phyloP scores from a whole-genome alignment of 2,113 vertebrate species.

The Ptilonorhynchus violaceus region DNA sequence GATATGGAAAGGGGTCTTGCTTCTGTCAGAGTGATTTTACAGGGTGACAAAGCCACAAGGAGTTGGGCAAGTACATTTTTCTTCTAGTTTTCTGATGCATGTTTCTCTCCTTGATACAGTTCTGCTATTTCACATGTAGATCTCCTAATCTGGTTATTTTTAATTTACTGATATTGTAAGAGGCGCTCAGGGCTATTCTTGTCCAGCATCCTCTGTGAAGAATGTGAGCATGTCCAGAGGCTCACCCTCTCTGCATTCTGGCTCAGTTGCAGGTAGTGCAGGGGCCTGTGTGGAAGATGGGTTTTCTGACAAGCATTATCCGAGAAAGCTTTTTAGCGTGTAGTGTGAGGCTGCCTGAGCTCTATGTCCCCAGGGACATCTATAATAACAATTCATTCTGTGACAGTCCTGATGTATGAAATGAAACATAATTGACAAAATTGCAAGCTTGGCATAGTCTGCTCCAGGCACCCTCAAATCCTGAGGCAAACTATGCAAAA shows the following conservation, averaged over 20 bases:
- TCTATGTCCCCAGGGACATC: background rate
- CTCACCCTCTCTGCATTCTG: rapidly evolving
- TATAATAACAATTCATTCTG: background rate
- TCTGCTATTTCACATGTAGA: background rate
- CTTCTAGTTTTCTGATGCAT: background rate
- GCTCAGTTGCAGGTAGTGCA: background rate
- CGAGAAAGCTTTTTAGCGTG: background rate
- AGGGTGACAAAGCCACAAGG: background rate
- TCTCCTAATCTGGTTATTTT: background rate
- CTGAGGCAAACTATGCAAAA: background rate
- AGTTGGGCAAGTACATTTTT: background rate
- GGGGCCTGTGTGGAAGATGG: background rate
- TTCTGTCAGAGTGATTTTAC: background rate
- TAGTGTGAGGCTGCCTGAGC: background rate
- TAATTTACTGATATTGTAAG: background rate
- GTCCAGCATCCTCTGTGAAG: background rate
- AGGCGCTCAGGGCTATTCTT: rapidly evolving
- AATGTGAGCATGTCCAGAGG: rapidly evolving
- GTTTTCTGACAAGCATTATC: background rate
- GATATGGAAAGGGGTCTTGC: rapidly evolving
- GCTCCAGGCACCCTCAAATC: background rate
- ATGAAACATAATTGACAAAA: background rate
- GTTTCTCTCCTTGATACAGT: background rate
- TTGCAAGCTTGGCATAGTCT: background rate
- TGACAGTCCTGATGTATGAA: background rate